A percentile compares a stretch with the other conserved stretches of the same genome.
Conservation (phyloP, 92 coral and sea anemone genomes). For the Heliopora coerulea region DNA sequence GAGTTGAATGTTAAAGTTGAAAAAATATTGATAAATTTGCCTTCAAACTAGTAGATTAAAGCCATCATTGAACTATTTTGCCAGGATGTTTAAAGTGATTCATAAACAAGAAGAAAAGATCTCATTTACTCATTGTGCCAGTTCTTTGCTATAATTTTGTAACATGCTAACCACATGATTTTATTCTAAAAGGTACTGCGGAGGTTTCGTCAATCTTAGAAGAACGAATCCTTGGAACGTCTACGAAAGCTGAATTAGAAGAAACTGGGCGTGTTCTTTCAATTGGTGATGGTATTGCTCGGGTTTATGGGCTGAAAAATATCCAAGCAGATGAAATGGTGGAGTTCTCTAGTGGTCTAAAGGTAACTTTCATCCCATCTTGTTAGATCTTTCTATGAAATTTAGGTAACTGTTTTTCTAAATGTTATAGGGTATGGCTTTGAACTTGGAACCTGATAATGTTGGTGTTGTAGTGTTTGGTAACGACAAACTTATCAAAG, state of each 20-base stretch:
- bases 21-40: too few relatives aligned
- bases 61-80: too few relatives aligned
- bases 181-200: slow-evolving; percentile 71
- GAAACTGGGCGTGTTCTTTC: slow-evolving; percentile 99
- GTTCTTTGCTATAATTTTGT: not conserved
- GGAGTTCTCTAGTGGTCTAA: slow-evolving; percentile 95
- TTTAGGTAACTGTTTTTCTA: not conserved
- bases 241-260: slow-evolving; percentile 94
- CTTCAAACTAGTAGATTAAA: too few relatives aligned
- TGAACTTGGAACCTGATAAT: slow-evolving; percentile 99
- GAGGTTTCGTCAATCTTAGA: slow-evolving; percentile 94
- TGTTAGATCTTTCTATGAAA: not conserved
- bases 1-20: too few relatives aligned
- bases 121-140: too few relatives aligned
- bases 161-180: not conserved
- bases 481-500: slow-evolving; percentile 98
- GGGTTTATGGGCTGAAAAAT: slow-evolving; percentile 98
- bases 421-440: slow-evolving; percentile 86
- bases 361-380: slow-evolving; percentile 55
- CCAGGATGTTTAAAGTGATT: too few relatives aligned
- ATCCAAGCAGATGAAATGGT: slow-evolving; percentile 99
- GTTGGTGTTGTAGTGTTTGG: slow-evolving; percentile 99
- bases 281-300: slow-evolving; percentile 99
- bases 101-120: too few relatives aligned
- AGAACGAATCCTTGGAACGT: slow-evolving; percentile 89